Percentiles rank a stretch among this genome's conserved stretches.
Evolutionary conservation across 64 coral and sea anemone species (phyloP).

Genomic region (Dendronephthya gigantea): DNA sequence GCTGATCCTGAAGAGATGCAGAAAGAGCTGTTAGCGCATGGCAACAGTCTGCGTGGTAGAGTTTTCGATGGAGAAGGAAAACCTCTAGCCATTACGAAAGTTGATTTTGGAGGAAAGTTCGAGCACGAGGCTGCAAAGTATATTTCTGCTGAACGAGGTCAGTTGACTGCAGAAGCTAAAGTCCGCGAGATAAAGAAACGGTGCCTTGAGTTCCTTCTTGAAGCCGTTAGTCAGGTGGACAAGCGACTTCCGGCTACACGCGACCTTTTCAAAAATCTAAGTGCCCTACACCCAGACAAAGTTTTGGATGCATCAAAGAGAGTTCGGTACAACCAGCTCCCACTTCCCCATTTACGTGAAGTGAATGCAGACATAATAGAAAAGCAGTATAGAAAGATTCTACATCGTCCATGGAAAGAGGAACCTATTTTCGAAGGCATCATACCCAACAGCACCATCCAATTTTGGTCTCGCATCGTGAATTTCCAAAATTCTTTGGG

Average conservation of each 20-base stretch:
- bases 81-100: background rate
- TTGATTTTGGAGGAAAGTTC: conserved; percentile 1
- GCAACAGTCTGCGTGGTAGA: background rate
- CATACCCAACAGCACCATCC: background rate
- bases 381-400: background rate
- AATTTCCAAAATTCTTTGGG: background rate
- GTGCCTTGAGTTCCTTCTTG: background rate
- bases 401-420: background rate
- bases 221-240: background rate
- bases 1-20: conserved; percentile 3
- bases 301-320: background rate
- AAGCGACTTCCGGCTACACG: background rate
- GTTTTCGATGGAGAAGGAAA: background rate
- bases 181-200: background rate
- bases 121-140: background rate
- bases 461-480: background rate
- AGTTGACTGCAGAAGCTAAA: background rate
- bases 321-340: background rate
- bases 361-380: background rate
- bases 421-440: background rate
- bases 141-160: background rate
- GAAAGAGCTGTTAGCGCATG: background rate
- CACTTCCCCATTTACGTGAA: background rate
- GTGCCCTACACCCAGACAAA: background rate
- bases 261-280: background rate